Evolutionary conservation across 2,113 vertebrate species (phyloP), one percentile per base, ranked within the genome.

Genomic region (Gambusia holbrooki): DNA sequence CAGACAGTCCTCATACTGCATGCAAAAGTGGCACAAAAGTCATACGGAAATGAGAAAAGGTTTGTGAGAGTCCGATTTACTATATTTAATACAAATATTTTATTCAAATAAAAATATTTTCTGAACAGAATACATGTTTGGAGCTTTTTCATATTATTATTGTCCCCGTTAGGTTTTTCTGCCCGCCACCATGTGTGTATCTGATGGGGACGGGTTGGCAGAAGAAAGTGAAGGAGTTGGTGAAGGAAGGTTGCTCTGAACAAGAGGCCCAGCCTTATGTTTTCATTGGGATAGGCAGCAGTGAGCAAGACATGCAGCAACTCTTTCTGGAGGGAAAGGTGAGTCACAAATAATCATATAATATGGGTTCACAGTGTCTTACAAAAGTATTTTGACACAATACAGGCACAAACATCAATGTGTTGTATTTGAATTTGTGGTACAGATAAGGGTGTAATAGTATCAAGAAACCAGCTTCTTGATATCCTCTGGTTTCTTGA

Each of bases 281-380:
- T 8, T 99, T 99, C 81, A 99, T 99, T 79, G 97, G 97, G 54
- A 99, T 99, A 85, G 97, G 97, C 87, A 99, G 98, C 93, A 99
- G 97, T 22, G 97, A 98, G 85, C 97, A 98, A 92, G 97, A 99
- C 93, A 99, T 98, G 97, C 97, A 99, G 80, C 97, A 99, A 69
- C 95, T 99, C 84, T 98, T 98, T 88, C 93, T 99, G 90, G 97
- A 99, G 93, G 97, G 97, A 91, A 99, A 99, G 97, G 97, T 98
- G 90, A 30, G 82, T 70, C 22, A 58, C 51, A 25, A 58, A 10
- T 54, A 22, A n/a, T n/a, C 9, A 58, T 58, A 58, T 58, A 10
- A 22, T 1, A 58, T 58, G 51, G 25, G 22, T 25, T n/a, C 22
- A 11, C 45, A 25, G 6, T 25, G 5, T 22, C 19, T 51, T 51